phyloP scores from a whole-genome alignment of 2,797 vertebrate genomes.

The Eospalax fontanierii region DNA sequence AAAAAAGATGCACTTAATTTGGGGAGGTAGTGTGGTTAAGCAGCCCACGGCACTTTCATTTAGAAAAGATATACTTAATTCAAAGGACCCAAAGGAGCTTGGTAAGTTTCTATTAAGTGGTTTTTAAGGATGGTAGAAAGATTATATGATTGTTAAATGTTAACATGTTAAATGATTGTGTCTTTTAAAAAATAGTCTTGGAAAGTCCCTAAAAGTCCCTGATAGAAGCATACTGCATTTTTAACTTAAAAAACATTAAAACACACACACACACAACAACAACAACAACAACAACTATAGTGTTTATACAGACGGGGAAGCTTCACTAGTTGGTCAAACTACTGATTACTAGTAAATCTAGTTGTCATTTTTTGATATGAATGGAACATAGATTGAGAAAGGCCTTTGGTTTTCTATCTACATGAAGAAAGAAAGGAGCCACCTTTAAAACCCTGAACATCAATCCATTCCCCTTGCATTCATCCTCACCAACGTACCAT shows the following conservation, averaged over 20 bases:
- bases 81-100: background rate
- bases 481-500: background rate
- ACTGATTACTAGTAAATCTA: no score
- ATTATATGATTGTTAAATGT: no score
- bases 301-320: background rate
- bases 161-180: background rate
- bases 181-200: background rate
- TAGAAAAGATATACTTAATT: background rate
- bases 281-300: background rate
- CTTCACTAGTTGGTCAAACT: background rate
- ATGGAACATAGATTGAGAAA: background rate
- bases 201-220: constrained; percentile 81
- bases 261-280: constrained; percentile 13
- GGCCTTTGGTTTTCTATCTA: background rate
- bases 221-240: constrained; percentile 51
- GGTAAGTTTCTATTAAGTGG: background rate
- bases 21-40: no score
- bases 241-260: constrained; percentile 35
- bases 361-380: background rate
- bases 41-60: background rate
- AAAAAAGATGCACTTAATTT: background rate
- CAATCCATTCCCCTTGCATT: fast-evolving
- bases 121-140: background rate
- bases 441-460: background rate
- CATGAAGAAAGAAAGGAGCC: background rate